Evolutionary conservation across 2,888 invertebrate species (phyloP).

Genomic region (Pammene fasciana): DNA sequence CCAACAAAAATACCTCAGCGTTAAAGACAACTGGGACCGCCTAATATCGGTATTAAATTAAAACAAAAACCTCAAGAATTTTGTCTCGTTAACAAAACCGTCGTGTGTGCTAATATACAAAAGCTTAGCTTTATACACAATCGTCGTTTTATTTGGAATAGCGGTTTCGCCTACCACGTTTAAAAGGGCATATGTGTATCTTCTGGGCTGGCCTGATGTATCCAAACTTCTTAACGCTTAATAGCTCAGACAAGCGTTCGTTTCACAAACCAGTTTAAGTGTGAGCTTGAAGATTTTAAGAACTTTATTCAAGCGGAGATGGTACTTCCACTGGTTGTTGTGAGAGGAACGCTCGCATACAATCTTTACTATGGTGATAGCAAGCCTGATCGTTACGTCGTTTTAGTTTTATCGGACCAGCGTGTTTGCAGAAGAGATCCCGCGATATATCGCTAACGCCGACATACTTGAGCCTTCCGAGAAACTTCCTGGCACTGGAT

Average conservation of each 20-base stretch:
- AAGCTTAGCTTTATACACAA: not conserved
- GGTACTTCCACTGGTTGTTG: not conserved
- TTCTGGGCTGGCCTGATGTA: too few species aligned
- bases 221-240: not conserved
- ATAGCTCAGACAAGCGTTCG: not conserved
- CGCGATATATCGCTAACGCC: slow-evolving; percentile 51
- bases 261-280: not conserved
- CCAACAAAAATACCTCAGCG: slow-evolving; percentile 11
- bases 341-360: not conserved
- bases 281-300: not conserved
- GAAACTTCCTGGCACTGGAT: slow-evolving; percentile 58
- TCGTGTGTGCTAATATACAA: not conserved
- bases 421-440: slow-evolving; percentile 43
- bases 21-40: slow-evolving; percentile 2
- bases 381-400: not conserved
- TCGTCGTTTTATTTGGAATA: not conserved
- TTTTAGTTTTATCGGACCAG: not conserved
- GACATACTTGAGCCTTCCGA: slow-evolving; percentile 53
- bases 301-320: not conserved
- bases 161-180: not conserved
- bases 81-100: slow-evolving; percentile 23
- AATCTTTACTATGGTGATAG: not conserved
- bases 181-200: not conserved
- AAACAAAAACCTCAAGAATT: slow-evolving; percentile 23
- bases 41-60: slow-evolving; percentile 27